These are phyloP conservation scores for Echiichthys vipera DNA, from an alignment of 2,797 vertebrate genomes.

Conservation along the genomic window DNA sequence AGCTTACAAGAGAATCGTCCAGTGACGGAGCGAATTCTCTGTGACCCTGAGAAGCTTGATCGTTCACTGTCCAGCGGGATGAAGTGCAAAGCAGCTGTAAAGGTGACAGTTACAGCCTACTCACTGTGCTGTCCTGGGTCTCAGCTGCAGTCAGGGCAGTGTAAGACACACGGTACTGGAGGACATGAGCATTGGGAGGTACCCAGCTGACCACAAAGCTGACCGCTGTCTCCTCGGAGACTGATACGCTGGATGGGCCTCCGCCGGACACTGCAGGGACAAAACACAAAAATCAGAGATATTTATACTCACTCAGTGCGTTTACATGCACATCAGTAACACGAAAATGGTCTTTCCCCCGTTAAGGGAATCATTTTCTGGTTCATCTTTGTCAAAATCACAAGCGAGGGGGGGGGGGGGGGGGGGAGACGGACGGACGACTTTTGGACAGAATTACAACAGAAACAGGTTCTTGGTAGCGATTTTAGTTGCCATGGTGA, in stretches of 20 bases:
- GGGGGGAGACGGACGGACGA: no score
- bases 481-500: no score
- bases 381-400: no score
- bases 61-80: background rate
- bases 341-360: no score
- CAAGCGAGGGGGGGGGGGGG: no score
- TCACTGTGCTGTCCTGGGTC: conserved; percentile 86
- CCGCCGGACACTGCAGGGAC: conserved; percentile 82
- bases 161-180: conserved; percentile 89
- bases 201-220: conserved; percentile 90
- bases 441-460: no score
- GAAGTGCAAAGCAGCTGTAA: fast-evolving
- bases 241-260: conserved; percentile 86
- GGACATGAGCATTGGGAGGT: conserved; percentile 87
- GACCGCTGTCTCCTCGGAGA: conserved; percentile 88
- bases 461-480: no score
- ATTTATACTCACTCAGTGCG: background rate
- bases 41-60: background rate
- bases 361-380: no score
- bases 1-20: background rate
- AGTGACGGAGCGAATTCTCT: background rate
- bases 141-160: conserved; percentile 81
- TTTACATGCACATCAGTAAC: no score
- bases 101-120: conserved; percentile 35
- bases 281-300: background rate